Conservation (phyloP, 2,888 invertebrate genomes). For the Sturmia bella region DNA sequence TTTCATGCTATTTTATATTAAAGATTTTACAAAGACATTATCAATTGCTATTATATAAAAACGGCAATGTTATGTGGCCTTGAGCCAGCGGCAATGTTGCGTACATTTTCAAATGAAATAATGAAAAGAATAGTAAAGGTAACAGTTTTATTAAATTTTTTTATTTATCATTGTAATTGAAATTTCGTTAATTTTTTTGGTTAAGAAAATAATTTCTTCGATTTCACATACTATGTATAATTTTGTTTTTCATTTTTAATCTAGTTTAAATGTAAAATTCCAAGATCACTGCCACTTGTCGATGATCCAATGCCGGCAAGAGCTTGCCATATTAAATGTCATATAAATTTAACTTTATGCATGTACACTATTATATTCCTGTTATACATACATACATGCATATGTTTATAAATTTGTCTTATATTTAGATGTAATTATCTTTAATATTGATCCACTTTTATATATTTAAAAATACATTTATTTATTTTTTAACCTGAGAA, state of each 20-base stretch:
- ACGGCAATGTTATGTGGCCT: conserved; percentile 83
- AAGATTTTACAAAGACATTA: conserved; percentile 82
- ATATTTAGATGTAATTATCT: conserved; percentile 45
- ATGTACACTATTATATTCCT: conserved; percentile 9
- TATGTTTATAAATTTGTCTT: conserved; percentile 34
- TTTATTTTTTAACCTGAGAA: conserved; percentile 49
- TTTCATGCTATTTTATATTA: background rate
- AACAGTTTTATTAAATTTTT: conserved; percentile 33
- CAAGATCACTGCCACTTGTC: conserved; percentile 75
- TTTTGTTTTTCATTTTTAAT: conserved; percentile 25
- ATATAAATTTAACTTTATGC: conserved; percentile 21
- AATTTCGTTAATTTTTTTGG: conserved; percentile 61
- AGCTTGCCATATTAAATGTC: conserved; percentile 39
- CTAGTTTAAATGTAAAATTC: conserved; percentile 73
- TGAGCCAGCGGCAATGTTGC: conserved; percentile 80
- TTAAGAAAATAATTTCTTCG: conserved; percentile 61
- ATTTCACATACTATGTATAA: conserved; percentile 34
- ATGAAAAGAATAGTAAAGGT: conserved; percentile 72
- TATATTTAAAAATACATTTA: conserved; percentile 64
- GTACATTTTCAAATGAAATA: conserved; percentile 75
- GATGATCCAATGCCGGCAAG: conserved; percentile 76
- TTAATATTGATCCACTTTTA: conserved; percentile 66
- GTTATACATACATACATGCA: conserved; percentile 35
- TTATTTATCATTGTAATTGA: conserved; percentile 53
- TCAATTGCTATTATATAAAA: conserved; percentile 83